Evolutionary conservation across 2,888 invertebrate genomes (phyloP), one percentile per base, ranked within the genome.

Genomic region (Notodonta dromedarius): DNA sequence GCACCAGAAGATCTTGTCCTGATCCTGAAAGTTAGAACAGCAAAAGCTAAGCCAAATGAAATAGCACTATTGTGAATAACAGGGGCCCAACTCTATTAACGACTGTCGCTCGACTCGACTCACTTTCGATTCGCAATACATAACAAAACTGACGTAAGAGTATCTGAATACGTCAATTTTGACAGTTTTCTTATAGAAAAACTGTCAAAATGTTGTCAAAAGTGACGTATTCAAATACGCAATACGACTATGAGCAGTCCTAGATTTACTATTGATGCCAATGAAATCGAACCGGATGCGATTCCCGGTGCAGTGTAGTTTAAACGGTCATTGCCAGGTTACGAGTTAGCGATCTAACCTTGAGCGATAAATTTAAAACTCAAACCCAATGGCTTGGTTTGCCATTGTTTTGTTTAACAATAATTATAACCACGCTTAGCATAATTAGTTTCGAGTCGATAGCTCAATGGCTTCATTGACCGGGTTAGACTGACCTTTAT

Each of bases 321-420:
- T 77, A 74, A 68, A 71, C 71, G 78, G 82, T 78, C 83, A 84
- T 78, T 83, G 80, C 73, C 78, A 79, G 71, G 75, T 74, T 75
- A 71, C 61, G 59, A 73, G 64, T 65, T 61, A 62, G 66, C 65
- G 63, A 65, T 69, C 53, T 70, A 73, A 73, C 81, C 82, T 84
- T 84, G 80, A 70, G 56, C 57, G 61, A 58, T 59, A 65, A 44
- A 63, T 67, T 72, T 65, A 48, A 55, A 69, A 78, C 73, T 70
- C 61, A 58, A 69, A 82, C 79, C 79, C 78, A 78, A 82, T 80
- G 69, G 71, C 56, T 56, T 66, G 61, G 66, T 57, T 53, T 61
- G 42, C 74, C 65, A 84, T 85, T 85, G 85, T 85, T 78, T 74
- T 64, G 42, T 57, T 14, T 32, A 52, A 63, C 59, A 78, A 81